Base-by-base conservation (phyloP, 2,797 vertebrate species). In the Podarcis siculus region DNA sequence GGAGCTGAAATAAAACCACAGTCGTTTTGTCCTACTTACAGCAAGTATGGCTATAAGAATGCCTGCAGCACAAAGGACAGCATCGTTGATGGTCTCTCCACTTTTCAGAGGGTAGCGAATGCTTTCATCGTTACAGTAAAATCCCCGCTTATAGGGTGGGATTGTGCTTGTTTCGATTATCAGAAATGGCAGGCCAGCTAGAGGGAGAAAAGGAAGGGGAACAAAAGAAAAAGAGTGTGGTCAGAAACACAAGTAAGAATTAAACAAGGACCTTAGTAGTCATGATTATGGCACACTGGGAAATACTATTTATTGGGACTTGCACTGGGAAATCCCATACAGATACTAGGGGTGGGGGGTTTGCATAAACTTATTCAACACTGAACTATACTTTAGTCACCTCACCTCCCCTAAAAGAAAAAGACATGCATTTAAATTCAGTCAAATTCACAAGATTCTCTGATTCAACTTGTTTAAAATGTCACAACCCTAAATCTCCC, bases 91-190 rank as follows among this genome's bases (percentile, higher is more conserved):
- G 67, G 99, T 99, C 95, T 99, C 99, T 90, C 98, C 98, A 1
- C 97, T 97, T 97, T 99, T 99, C 98, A 96, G 95, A 2, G 98
- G 98, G 96, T 98, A 99, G 97, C 97, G 97, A 98, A 99, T 99
- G 97, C 98, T 99, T 96, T 99, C 98, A 2, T 99, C 99, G 6
- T 96, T 98, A 95, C 99, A 99, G 97, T 99, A 99, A 98, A 99
- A 99, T 93, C 99, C 99, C 90, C 99, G 97, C 89, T 97, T 97
- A 96, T 99, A 99, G 89, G 99, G 98, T 93, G 98, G 97, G 96
- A 99, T 98, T 97, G 98, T 98, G 98, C 98, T 99, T 82, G 98
- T 98, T 98, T 99, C 98, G 90, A 99, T 99, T 97, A 99, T 98
- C 97, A 99, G 97, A 98, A 99, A 99, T 95, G 99, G 99, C 95